phyloP scores from a whole-genome alignment of 2,113 vertebrate species.

The Ivindomyrus marchei region DNA sequence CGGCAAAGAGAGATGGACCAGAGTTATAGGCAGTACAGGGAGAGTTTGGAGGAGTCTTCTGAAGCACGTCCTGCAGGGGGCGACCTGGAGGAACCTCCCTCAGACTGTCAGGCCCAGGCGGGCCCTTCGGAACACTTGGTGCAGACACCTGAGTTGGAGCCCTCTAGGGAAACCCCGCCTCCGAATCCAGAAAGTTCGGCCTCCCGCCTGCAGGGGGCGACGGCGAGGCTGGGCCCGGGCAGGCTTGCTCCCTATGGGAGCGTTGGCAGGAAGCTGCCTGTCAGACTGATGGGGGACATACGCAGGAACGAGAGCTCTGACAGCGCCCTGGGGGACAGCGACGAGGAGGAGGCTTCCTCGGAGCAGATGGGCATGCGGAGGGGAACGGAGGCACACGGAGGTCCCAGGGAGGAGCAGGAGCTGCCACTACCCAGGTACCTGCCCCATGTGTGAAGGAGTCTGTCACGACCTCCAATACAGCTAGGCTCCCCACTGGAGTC shows the following conservation, averaged over 20 bases:
- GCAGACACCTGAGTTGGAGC: not conserved
- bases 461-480: not conserved
- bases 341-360: constrained; percentile 56
- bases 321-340: constrained; percentile 74
- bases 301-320: constrained; percentile 72
- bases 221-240: not conserved
- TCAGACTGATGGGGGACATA: constrained; percentile 60
- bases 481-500: not conserved
- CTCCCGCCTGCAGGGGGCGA: not conserved
- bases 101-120: not conserved
- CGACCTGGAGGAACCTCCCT: not conserved
- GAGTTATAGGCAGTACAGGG: constrained; percentile 37
- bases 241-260: constrained; percentile 54
- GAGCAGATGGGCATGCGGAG: constrained; percentile 6
- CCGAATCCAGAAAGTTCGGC: not conserved
- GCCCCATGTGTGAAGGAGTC: not conserved
- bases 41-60: constrained; percentile 10
- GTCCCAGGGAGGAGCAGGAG: constrained; percentile 57
- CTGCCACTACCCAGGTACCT: constrained; percentile 73
- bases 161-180: not conserved
- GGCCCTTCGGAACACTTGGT: not conserved
- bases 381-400: constrained; percentile 33
- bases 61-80: not conserved
- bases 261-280: constrained; percentile 35
- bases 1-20: constrained; percentile 48